Conservation (phyloP, 2,797 vertebrate genomes). For the Lepilemur ruficaudatus region DNA sequence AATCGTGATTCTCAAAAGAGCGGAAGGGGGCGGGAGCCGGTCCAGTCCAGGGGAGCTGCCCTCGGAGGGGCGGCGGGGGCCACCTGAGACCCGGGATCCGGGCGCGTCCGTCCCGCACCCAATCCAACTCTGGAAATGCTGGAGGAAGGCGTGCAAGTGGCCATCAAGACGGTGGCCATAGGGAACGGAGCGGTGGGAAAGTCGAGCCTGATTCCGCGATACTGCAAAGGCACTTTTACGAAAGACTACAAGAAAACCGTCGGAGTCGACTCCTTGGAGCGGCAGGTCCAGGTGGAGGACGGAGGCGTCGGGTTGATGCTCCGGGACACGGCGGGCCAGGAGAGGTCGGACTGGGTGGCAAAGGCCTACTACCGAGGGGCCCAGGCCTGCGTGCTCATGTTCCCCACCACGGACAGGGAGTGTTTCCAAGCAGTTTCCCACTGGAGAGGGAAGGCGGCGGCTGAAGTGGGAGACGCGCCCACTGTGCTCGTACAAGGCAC, state of each 20-base stretch:
- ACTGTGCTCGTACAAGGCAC: slow-evolving; percentile 99
- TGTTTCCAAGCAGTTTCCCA: slow-evolving; percentile 95
- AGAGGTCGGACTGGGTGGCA: no score
- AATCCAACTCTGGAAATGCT: slow-evolving; percentile 93
- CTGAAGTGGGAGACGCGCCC: slow-evolving; percentile 97
- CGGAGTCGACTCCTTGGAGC: slow-evolving; percentile 98
- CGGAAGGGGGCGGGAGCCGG: no score
- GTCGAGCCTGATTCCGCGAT: slow-evolving; percentile 98
- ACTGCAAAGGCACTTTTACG: slow-evolving; percentile 98
- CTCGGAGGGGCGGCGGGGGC: no score
- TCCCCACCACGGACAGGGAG: slow-evolving; percentile 97
- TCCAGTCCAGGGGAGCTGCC: no score
- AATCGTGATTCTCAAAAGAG: no score
- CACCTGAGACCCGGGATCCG: background rate
- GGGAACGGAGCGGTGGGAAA: slow-evolving; percentile 98
- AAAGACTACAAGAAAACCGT: slow-evolving; percentile 99
- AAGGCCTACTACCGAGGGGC: slow-evolving; percentile 86
- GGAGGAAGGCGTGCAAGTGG: slow-evolving; percentile 99
- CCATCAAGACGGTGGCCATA: slow-evolving; percentile 99
- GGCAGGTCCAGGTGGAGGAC: slow-evolving; percentile 88
- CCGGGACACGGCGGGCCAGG: no score
- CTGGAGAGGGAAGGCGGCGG: slow-evolving; percentile 97
- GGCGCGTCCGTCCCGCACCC: no score
- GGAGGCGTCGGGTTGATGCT: no score
- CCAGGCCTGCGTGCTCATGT: slow-evolving; percentile 98